These are phyloP conservation scores for Vesta saturnalis DNA, from an alignment of 2,888 invertebrate species.

Conservation along the genomic window DNA sequence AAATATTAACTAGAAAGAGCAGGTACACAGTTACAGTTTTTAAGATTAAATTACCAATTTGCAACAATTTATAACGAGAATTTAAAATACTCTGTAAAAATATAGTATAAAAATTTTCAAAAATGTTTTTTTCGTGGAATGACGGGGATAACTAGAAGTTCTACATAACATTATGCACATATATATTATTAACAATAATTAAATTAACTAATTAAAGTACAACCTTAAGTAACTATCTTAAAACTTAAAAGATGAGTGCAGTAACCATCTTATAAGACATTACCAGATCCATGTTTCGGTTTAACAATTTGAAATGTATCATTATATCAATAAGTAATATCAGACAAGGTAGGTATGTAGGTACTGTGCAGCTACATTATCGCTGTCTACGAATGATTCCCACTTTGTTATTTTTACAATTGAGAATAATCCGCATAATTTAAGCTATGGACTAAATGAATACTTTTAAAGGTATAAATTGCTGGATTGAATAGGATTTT, in stretches of 20 bases:
- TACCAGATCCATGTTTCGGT: slow-evolving; percentile 35
- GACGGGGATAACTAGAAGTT: slow-evolving; percentile 28
- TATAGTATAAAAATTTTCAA: slow-evolving; percentile 29
- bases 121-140: slow-evolving; percentile 32
- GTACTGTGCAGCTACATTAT: slow-evolving; percentile 49
- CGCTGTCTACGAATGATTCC: slow-evolving; percentile 36
- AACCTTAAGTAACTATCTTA: slow-evolving; percentile 25
- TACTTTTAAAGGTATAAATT: slow-evolving; percentile 44
- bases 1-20: slow-evolving; percentile 31
- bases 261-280: slow-evolving; percentile 41
- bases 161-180: slow-evolving; percentile 24
- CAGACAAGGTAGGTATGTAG: slow-evolving; percentile 46
- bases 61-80: slow-evolving; percentile 23
- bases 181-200: slow-evolving; percentile 9
- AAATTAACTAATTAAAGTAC: slow-evolving; percentile 29
- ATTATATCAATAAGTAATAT: slow-evolving; percentile 45
- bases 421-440: slow-evolving; percentile 33
- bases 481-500: slow-evolving; percentile 45
- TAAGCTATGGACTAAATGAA: slow-evolving; percentile 44
- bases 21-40: slow-evolving; percentile 34
- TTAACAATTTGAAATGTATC: slow-evolving; percentile 45
- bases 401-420: slow-evolving; percentile 1
- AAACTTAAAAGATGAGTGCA: slow-evolving; percentile 42
- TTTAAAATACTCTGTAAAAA: slow-evolving; percentile 30
- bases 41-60: slow-evolving; percentile 13